Evolutionary conservation across 2,888 invertebrate genomes (phyloP).

Genomic region (Pollenia angustigena): DNA sequence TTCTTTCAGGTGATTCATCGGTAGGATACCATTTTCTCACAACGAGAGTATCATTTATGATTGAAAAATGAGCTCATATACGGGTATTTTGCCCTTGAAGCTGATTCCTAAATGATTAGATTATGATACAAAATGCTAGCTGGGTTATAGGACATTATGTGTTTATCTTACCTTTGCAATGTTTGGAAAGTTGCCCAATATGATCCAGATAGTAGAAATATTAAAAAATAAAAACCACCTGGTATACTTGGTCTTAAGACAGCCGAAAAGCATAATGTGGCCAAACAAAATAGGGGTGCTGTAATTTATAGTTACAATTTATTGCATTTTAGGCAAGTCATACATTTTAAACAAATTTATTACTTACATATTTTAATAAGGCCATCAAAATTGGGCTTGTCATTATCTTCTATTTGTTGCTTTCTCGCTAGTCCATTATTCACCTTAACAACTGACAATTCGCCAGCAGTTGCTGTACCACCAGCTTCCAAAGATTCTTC

Average conservation of each 20-base stretch:
- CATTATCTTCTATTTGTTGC: constrained; percentile 75
- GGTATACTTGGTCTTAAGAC: constrained; percentile 92
- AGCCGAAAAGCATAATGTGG: constrained; percentile 82
- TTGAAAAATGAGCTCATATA: too few relatives aligned
- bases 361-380: constrained; percentile 81
- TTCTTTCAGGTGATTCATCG: too few relatives aligned
- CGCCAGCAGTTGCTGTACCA: constrained; percentile 30
- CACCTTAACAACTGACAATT: constrained; percentile 29
- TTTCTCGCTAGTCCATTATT: constrained; percentile 37
- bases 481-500: constrained; percentile 55
- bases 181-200: constrained; percentile 94
- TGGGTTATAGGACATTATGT: constrained; percentile 18
- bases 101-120: too few relatives aligned
- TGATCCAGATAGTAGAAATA: constrained; percentile 93
- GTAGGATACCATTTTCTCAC: too few relatives aligned
- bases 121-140: too few relatives aligned
- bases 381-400: constrained; percentile 80
- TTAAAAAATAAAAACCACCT: constrained; percentile 93
- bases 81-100: too few relatives aligned
- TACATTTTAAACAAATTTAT: neutral
- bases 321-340: constrained; percentile 21
- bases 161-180: constrained; percentile 85
- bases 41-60: too few relatives aligned
- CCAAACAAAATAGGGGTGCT: constrained; percentile 83
- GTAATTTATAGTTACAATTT: constrained; percentile 55